Evolutionary conservation across 2,888 invertebrate species (phyloP).

Genomic region (Phasia obesa): DNA sequence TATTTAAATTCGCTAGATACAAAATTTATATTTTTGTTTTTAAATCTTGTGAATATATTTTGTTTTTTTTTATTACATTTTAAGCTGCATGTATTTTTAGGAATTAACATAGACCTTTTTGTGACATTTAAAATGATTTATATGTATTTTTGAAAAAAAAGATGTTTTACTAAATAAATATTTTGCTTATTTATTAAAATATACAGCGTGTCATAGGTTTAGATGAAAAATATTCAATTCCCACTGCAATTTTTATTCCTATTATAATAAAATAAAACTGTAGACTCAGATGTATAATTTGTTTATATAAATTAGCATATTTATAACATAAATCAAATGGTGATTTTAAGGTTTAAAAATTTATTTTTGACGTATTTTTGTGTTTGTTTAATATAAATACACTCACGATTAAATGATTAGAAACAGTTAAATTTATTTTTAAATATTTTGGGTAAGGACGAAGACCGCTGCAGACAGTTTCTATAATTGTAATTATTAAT

Average conservation of each 20-base stretch:
- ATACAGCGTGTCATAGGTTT: neutral
- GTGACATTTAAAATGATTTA: conserved; percentile 54
- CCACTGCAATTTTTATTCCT: neutral
- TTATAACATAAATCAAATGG: conserved; percentile 3
- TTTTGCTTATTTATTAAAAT: neutral
- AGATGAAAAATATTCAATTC: conserved; percentile 9
- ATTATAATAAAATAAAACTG: neutral
- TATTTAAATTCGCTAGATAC: too few relatives aligned
- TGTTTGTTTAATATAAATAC: too few relatives aligned
- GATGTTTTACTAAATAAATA: neutral
- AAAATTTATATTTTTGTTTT: neutral
- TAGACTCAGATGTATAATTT: neutral
- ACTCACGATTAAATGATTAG: too few relatives aligned
- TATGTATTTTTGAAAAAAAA: conserved; percentile 16
- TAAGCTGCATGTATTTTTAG: conserved; percentile 6
- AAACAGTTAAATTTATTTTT: too few relatives aligned
- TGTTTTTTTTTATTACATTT: neutral
- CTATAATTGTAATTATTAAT: too few relatives aligned
- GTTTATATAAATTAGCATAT: conserved; percentile 14
- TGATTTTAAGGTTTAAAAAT: neutral
- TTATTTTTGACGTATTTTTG: too few relatives aligned
- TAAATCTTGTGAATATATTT: too few relatives aligned
- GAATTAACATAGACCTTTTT: conserved; percentile 41
- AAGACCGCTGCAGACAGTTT: too few relatives aligned
- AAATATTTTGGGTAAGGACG: too few relatives aligned